Conservation (phyloP, 2,113 vertebrate genomes). For the Ictalurus furcatus region DNA sequence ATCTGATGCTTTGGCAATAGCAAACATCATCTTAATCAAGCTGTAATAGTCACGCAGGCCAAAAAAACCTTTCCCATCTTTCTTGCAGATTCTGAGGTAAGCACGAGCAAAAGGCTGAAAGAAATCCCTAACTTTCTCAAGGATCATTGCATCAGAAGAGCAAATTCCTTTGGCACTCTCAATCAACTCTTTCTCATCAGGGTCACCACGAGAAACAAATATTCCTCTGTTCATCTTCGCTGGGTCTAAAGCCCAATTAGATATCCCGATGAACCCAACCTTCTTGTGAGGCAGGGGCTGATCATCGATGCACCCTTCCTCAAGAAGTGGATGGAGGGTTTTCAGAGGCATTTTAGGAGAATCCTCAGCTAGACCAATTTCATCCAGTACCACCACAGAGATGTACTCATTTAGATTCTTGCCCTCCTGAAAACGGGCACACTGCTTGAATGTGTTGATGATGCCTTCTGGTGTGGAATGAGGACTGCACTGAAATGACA, state of each 20-base stretch:
- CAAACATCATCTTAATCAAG: conserved; percentile 94
- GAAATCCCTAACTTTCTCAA: conserved; percentile 76
- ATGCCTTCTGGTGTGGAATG: conserved; percentile 96
- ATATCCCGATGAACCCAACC: conserved; percentile 94
- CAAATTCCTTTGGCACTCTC: conserved; percentile 90
- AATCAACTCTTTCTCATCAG: conserved; percentile 80
- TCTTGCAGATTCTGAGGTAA: conserved; percentile 77
- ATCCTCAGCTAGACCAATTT: conserved; percentile 95
- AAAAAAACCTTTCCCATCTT: conserved; percentile 88
- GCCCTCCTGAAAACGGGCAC: conserved; percentile 92
- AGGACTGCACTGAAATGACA: conserved; percentile 97
- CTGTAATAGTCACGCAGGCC: conserved; percentile 96
- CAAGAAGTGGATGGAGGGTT: conserved; percentile 90
- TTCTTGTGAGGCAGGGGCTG: conserved; percentile 87
- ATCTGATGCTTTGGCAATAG: conserved; percentile 70
- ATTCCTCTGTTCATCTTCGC: conserved; percentile 98
- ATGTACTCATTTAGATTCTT: conserved; percentile 89
- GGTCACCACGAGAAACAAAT: conserved; percentile 91
- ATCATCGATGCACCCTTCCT: conserved; percentile 95
- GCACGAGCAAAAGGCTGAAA: conserved; percentile 83
- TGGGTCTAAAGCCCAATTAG: conserved; percentile 97
- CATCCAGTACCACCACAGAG: conserved; percentile 94
- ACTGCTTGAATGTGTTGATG: conserved; percentile 93
- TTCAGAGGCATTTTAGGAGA: conserved; percentile 96
- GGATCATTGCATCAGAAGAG: conserved; percentile 77